Evolutionary conservation across 2,888 invertebrate genomes (phyloP).

Genomic region (Caenorhabditis doughertyi): DNA sequence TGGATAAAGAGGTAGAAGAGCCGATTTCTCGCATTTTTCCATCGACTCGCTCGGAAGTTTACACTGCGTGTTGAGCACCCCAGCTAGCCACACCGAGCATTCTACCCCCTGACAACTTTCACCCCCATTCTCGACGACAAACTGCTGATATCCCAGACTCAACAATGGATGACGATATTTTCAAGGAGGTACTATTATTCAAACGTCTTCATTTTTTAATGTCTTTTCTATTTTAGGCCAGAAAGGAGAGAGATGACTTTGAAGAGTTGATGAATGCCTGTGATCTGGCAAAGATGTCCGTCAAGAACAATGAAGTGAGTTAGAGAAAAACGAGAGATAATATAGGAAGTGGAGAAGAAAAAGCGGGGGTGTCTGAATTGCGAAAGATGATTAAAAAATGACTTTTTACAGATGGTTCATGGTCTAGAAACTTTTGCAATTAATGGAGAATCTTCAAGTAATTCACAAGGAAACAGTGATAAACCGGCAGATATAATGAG

Average conservation of each 20-base stretch:
- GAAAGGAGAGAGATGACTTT: slow-evolving; percentile 71
- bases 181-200: slow-evolving; percentile 52
- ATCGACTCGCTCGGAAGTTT: slow-evolving; percentile 44
- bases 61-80: slow-evolving; percentile 58
- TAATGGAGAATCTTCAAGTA: slow-evolving; percentile 1
- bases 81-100: slow-evolving; percentile 59
- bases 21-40: slow-evolving; percentile 61
- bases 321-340: slow-evolving; percentile 24
- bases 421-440: slow-evolving; percentile 54
- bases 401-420: slow-evolving; percentile 67
- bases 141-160: slow-evolving; percentile 42
- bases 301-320: slow-evolving; percentile 69
- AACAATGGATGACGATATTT: slow-evolving; percentile 60
- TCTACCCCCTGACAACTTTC: slow-evolving; percentile 64
- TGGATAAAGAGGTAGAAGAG: slow-evolving; percentile 28
- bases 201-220: not conserved
- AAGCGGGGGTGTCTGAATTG: slow-evolving; percentile 52
- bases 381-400: too few species aligned
- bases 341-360: not conserved
- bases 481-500: slow-evolving; percentile 47
- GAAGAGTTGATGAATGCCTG: slow-evolving; percentile 73
- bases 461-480: slow-evolving; percentile 1
- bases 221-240: slow-evolving; percentile 62
- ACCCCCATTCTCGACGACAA: slow-evolving; percentile 60
- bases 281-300: slow-evolving; percentile 68